Evolutionary conservation across 1,140 invertebrate genomes (phyloP).

Genomic region (Cyclargus thomasi): DNA sequence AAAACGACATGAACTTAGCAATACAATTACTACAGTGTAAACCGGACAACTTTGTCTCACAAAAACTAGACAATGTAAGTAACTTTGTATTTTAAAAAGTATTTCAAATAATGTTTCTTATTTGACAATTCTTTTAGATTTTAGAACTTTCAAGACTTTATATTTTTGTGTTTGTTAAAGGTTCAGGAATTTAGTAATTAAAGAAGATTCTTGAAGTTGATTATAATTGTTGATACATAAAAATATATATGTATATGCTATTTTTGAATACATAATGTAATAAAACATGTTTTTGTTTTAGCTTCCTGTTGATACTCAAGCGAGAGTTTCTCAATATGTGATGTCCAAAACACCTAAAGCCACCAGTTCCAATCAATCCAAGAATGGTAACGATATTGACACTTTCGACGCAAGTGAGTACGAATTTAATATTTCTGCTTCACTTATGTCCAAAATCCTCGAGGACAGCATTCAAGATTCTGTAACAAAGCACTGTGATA

Average conservation of each 20-base stretch:
- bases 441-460: slow-evolving; percentile 94
- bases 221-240: too few species aligned
- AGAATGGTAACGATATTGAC: slow-evolving; percentile 65
- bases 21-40: slow-evolving; percentile 96
- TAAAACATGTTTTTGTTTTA: slow-evolving; percentile 67
- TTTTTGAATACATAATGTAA: too few species aligned
- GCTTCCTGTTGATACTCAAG: slow-evolving; percentile 93
- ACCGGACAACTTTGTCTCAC: slow-evolving; percentile 94
- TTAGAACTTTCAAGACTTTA: too few species aligned
- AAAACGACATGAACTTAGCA: slow-evolving; percentile 95
- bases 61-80: slow-evolving; percentile 93
- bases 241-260: too few species aligned
- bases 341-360: slow-evolving; percentile 79
- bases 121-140: too few species aligned
- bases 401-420: slow-evolving; percentile 73
- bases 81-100: too few species aligned
- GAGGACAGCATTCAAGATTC: slow-evolving; percentile 87
- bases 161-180: too few species aligned
- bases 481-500: slow-evolving; percentile 86
- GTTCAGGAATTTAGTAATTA: too few species aligned
- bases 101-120: too few species aligned
- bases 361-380: slow-evolving; percentile 54
- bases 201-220: too few species aligned
- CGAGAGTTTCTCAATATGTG: slow-evolving; percentile 88
- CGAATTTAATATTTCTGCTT: slow-evolving; percentile 90